A percentile compares a stretch with the other conserved stretches of the same genome.
Evolutionary conservation across 2,113 vertebrate genomes (phyloP).

Genomic region (Cricetomys ansorgei): DNA sequence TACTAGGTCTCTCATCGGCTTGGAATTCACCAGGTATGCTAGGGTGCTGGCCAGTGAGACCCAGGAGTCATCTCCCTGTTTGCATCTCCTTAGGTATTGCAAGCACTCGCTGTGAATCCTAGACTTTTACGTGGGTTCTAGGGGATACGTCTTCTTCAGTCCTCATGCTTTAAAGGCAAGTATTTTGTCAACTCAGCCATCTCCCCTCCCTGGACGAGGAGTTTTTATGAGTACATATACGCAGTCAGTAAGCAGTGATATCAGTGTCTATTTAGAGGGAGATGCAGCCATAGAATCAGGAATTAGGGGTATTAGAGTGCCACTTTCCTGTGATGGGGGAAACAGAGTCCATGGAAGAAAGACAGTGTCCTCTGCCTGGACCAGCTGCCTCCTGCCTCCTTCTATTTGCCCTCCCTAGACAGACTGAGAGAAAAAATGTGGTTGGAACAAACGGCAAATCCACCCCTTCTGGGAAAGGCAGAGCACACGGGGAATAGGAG

Average conservation of each 20-base stretch:
- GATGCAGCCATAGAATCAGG: background rate
- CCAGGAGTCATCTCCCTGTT: background rate
- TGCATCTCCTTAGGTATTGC: background rate
- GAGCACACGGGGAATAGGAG: background rate
- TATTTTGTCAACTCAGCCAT: background rate
- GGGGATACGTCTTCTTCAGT: too few species aligned
- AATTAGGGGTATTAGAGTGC: background rate
- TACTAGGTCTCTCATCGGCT: background rate
- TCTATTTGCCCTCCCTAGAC: background rate
- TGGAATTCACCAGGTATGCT: background rate
- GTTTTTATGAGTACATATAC: slow-evolving; percentile 30
- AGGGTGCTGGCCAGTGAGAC: background rate
- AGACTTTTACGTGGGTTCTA: background rate
- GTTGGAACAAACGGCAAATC: background rate
- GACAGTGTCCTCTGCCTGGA: background rate
- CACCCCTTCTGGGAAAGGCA: background rate
- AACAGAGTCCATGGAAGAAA: background rate
- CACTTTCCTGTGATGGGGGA: background rate
- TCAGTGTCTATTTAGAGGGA: slow-evolving; percentile 7
- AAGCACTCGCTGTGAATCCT: background rate
- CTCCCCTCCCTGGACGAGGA: background rate
- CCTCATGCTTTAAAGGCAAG: background rate
- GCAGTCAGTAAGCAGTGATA: slow-evolving; percentile 17
- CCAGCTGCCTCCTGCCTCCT: background rate
- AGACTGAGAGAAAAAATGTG: background rate